These are phyloP conservation scores for Tineola bisselliella DNA, from an alignment of 2,888 invertebrate genomes.

Conservation along the genomic window DNA sequence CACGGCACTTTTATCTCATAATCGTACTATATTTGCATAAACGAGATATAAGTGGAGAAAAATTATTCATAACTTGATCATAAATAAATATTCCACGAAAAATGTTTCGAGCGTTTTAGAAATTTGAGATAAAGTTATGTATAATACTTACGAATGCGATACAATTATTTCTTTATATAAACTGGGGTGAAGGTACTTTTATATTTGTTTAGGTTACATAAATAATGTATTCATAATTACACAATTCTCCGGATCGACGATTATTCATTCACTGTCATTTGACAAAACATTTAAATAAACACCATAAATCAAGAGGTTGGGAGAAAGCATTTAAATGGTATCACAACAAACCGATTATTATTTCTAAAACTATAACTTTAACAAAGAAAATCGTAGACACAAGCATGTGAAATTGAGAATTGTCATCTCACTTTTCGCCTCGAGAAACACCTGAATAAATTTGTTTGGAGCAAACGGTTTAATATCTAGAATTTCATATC, in stretches of 20 bases:
- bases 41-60: slow-evolving; percentile 15
- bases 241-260: neutral
- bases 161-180: too few relatives aligned
- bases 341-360: too few relatives aligned
- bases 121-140: neutral
- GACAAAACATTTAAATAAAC: too few relatives aligned
- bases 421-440: slow-evolving; percentile 2
- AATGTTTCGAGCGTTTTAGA: neutral
- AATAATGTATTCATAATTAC: neutral
- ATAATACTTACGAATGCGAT: too few relatives aligned
- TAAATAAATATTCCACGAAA: neutral
- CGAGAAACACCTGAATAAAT: slow-evolving; percentile 6
- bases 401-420: neutral
- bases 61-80: slow-evolving; percentile 10
- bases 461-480: slow-evolving; percentile 8
- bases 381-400: neutral
- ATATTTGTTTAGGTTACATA: neutral
- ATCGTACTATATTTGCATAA: slow-evolving; percentile 41
- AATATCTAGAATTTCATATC: slow-evolving; percentile 46
- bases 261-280: neutral
- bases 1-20: slow-evolving; percentile 42
- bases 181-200: too few relatives aligned
- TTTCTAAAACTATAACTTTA: too few relatives aligned
- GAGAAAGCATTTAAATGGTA: too few relatives aligned
- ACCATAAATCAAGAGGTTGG: too few relatives aligned